Percentiles rank a stretch among this genome's conserved stretches.
Conservation (phyloP, 2,888 invertebrate genomes). For the Aricia artaxerxes region DNA sequence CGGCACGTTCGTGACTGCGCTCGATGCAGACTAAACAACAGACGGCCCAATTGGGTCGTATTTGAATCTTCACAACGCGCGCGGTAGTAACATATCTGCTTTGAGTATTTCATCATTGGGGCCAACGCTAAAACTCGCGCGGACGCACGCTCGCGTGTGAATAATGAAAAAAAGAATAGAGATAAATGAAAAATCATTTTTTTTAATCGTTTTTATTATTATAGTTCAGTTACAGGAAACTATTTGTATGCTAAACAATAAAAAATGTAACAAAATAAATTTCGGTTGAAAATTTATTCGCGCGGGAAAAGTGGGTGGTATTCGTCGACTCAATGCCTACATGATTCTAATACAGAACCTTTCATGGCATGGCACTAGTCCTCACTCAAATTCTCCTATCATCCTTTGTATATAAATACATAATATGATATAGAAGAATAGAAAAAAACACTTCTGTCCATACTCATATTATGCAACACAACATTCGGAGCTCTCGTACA, state of each 20-base stretch:
- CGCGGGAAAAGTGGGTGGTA: slow-evolving; percentile 80
- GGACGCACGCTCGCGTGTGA: too few relatives aligned
- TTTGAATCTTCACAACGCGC: too few relatives aligned
- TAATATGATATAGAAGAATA: slow-evolving; percentile 50
- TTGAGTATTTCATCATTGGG: too few relatives aligned
- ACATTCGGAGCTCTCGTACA: slow-evolving; percentile 43
- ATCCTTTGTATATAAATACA: slow-evolving; percentile 69
- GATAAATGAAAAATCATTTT: background rate
- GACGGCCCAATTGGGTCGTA: too few relatives aligned
- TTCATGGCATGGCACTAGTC: slow-evolving; percentile 81
- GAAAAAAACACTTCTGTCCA: slow-evolving; percentile 51
- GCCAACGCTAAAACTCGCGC: too few relatives aligned
- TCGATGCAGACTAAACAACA: too few relatives aligned
- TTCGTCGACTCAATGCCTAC: slow-evolving; percentile 76
- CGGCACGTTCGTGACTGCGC: too few relatives aligned
- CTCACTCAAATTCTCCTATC: slow-evolving; percentile 77
- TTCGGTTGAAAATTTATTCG: slow-evolving; percentile 58
- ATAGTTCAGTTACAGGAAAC: slow-evolving; percentile 72
- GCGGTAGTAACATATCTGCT: too few relatives aligned
- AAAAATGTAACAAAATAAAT: slow-evolving; percentile 68
- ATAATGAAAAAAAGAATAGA: too few relatives aligned
- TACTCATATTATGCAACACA: slow-evolving; percentile 36
- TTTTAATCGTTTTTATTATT: slow-evolving; percentile 71
- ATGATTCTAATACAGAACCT: slow-evolving; percentile 78
- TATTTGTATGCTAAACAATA: slow-evolving; percentile 64